Base-by-base conservation (phyloP, 2,888 invertebrate genomes). In the Hydrotaea cyrtoneurina region DNA sequence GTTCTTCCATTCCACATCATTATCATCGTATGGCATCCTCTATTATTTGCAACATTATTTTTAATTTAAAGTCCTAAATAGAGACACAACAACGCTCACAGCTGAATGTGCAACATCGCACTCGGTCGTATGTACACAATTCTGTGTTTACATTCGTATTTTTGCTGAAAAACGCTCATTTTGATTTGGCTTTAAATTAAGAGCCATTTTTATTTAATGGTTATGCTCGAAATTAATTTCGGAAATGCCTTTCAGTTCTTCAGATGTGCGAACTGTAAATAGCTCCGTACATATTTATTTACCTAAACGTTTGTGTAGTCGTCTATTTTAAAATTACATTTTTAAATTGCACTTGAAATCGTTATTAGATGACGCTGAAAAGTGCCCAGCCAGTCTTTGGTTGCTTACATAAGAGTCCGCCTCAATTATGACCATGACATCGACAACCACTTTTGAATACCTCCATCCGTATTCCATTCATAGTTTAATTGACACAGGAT, bases 1-100 rank as follows among this genome's bases (percentile, higher is more conserved):
- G 55, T 55, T 39, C 31, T 74, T 74, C 26, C 69, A 69, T 74
- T 80, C 43, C 74, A 73, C 71, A 80, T 80, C 71, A 46, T 55
- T 23, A 19, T 77, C 53, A 31, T 36, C 46, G 43, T 73, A 66
- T 66, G 69, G 26, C 46, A 19, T 43, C 64, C 71, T 78, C 46
- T 80, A 76, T 77, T 83, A 69, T 80, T 74, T 80, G 74, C 69
- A 83, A 80, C 78, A 80, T 78, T 83, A 71, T 83, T 80, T 80
- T 83, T 80, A 80, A 83, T 83, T n/a, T n/a, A 77, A 74, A 83
- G 73, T 77, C 69, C 77, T 72, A 74, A 80, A 80, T 76, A 78
- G 46, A 31, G 76, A 72, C 55, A 57, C 46, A 10, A 8, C 3
- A 8, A 39, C 73, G 26, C 13, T 57, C 39, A 31, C 11, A 59